phyloP scores from a whole-genome alignment of 2,888 invertebrate species.

The Eupithecia abbreviata region DNA sequence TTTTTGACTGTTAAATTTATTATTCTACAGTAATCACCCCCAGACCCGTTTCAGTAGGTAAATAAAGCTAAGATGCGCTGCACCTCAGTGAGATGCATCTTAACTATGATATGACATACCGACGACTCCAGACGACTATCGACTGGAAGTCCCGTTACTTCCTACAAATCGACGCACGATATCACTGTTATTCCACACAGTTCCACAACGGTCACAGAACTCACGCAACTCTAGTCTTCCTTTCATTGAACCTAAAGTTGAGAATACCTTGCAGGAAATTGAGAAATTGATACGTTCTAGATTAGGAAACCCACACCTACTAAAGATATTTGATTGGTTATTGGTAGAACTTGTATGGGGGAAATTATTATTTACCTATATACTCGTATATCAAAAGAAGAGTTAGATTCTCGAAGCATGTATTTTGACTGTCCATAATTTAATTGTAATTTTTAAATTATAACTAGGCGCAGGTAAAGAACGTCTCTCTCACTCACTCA shows the following conservation, averaged over 20 bases:
- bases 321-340: conserved; percentile 15
- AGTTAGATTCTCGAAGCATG: neutral
- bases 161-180: conserved; percentile 72
- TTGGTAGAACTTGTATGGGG: conserved; percentile 1
- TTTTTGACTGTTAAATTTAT: too few species aligned
- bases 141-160: conserved; percentile 76
- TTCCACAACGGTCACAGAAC: conserved; percentile 30
- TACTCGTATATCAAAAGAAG: too few species aligned
- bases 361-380: neutral
- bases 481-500: too few species aligned
- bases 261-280: conserved; percentile 15
- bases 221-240: conserved; percentile 16
- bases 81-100: conserved; percentile 23
- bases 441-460: neutral
- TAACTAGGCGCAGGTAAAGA: neutral
- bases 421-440: neutral
- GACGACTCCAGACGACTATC: conserved; percentile 56
- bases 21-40: neutral
- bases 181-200: conserved; percentile 49
- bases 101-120: conserved; percentile 23
- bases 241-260: conserved; percentile 17
- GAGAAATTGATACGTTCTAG: conserved; percentile 9
- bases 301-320: conserved; percentile 10
- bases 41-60: neutral
- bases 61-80: conserved; percentile 24